Conservation (phyloP, 2,888 invertebrate species). For the Drosophila rellima region DNA sequence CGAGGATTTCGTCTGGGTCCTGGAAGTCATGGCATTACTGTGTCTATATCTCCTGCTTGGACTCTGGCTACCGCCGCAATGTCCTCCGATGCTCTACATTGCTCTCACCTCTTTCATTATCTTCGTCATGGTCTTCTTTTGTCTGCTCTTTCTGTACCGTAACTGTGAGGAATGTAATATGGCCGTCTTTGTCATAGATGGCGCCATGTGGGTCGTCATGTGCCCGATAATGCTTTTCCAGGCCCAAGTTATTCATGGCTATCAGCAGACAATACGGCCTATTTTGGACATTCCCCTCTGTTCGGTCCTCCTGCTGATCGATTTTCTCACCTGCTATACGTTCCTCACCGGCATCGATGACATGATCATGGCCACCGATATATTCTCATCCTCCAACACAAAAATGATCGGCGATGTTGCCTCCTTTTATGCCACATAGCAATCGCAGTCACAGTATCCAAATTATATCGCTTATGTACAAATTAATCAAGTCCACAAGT, state of each 20-base stretch:
- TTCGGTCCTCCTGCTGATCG: constrained; percentile 49
- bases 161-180: background rate
- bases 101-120: background rate
- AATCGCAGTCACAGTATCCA: background rate
- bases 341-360: constrained; percentile 13
- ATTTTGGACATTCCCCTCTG: constrained; percentile 53
- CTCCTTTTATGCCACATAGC: background rate
- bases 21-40: constrained; percentile 49
- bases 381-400: background rate
- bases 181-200: background rate
- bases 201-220: constrained; percentile 17
- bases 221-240: constrained; percentile 58
- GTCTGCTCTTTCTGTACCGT: background rate
- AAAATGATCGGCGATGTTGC: background rate
- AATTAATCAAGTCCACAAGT: background rate
- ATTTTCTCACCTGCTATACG: constrained; percentile 49
- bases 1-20: background rate
- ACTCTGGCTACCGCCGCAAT: constrained; percentile 33
- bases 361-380: background rate
- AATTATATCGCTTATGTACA: background rate
- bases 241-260: constrained; percentile 56
- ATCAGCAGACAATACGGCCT: constrained; percentile 18
- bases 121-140: background rate
- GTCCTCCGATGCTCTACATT: constrained; percentile 6
- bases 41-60: constrained; percentile 34